phyloP scores from a whole-genome alignment of 2,888 invertebrate species.

The Ashinkailepas kermadecensis region DNA sequence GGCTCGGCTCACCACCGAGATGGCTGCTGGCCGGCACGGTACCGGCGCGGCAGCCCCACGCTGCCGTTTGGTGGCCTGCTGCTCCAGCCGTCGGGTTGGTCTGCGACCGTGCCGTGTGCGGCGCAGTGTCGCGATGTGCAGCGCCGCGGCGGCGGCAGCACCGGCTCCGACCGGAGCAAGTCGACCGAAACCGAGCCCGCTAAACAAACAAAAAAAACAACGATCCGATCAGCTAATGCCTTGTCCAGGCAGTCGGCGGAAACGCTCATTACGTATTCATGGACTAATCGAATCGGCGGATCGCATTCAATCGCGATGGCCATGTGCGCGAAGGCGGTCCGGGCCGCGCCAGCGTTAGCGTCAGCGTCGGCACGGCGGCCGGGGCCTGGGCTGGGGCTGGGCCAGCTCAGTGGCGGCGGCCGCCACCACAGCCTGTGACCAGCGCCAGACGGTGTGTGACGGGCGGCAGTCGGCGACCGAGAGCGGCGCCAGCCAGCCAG shows the following conservation, averaged over 20 bases:
- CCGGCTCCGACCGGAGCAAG: background rate
- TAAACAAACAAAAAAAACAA: background rate
- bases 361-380: background rate
- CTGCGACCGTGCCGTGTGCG: too few species aligned
- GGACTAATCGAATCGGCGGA: slow-evolving; percentile 18
- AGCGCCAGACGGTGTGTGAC: background rate
- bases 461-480: background rate
- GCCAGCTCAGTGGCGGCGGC: background rate
- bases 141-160: background rate
- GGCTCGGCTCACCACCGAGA: background rate
- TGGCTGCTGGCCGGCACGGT: background rate
- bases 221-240: slow-evolving; percentile 5
- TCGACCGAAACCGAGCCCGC: background rate
- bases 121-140: too few species aligned
- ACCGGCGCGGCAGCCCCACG: too few species aligned
- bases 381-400: background rate
- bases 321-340: background rate
- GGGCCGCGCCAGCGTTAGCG: too few species aligned
- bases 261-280: slow-evolving; percentile 12
- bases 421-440: background rate
- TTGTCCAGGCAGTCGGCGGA: background rate
- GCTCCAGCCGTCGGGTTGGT: too few species aligned
- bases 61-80: too few species aligned
- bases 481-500: background rate
- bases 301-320: background rate